Percentiles rank a stretch among this genome's conserved stretches.
Evolutionary conservation across 92 coral and sea anemone species (phyloP).

Genomic region (Siderastrea siderea): DNA sequence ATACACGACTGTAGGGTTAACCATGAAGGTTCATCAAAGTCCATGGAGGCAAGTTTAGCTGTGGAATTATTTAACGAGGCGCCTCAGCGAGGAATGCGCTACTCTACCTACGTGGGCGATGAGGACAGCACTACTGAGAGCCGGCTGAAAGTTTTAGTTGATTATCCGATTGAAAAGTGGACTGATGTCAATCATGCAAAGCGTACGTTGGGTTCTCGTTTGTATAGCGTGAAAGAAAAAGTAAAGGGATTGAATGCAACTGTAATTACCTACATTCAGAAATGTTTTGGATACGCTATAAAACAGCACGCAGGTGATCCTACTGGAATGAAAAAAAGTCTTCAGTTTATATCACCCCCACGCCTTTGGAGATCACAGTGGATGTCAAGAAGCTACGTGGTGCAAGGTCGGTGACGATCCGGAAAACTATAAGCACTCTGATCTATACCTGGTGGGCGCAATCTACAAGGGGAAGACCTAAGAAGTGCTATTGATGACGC

Average conservation of each 20-base stretch:
- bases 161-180: constrained; percentile 29
- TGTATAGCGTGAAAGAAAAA: constrained; percentile 21
- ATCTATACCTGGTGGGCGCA: too few relatives aligned
- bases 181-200: constrained; percentile 43
- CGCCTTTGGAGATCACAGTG: too few relatives aligned
- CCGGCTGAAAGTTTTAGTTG: not conserved
- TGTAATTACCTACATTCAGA: too few relatives aligned
- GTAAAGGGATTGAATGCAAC: constrained; percentile 1
- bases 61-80: not conserved
- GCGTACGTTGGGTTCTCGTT: constrained; percentile 42
- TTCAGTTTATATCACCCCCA: not conserved
- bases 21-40: constrained; percentile 29
- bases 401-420: too few relatives aligned
- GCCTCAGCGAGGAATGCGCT: not conserved
- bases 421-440: too few relatives aligned
- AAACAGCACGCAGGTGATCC: too few relatives aligned
- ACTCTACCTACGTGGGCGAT: constrained; percentile 16
- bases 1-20: too few relatives aligned
- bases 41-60: constrained; percentile 35
- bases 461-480: too few relatives aligned
- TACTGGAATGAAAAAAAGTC: too few relatives aligned
- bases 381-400: too few relatives aligned
- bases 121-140: constrained; percentile 44
- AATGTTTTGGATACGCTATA: too few relatives aligned
- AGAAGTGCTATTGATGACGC: too few relatives aligned